Percentiles rank a stretch among this genome's conserved stretches.
phyloP scores from a whole-genome alignment of 2,797 vertebrate genomes.

The Numenius phaeopus region DNA sequence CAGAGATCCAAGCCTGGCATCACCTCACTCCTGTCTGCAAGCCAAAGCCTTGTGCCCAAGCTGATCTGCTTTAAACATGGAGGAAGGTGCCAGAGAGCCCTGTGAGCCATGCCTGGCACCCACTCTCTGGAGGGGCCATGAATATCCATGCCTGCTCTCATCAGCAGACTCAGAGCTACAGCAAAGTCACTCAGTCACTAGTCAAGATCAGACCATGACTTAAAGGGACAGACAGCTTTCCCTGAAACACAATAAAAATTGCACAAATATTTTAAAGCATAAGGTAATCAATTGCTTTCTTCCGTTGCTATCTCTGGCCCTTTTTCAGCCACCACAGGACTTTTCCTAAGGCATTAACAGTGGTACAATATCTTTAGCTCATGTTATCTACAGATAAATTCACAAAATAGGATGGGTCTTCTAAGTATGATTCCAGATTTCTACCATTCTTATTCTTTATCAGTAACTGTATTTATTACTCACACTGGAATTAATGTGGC shows the following conservation, averaged over 20 bases:
- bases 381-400: not conserved
- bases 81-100: not conserved
- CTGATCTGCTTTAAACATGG: not conserved
- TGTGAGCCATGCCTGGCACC: rapidly evolving
- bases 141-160: rapidly evolving
- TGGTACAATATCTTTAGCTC: not conserved
- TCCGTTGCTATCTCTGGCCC: not conserved
- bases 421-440: not conserved
- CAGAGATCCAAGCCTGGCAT: rapidly evolving
- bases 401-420: not conserved
- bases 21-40: not conserved
- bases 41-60: not conserved
- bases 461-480: not conserved
- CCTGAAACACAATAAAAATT: not conserved
- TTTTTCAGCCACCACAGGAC: not conserved
- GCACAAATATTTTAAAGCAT: not conserved
- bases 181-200: not conserved
- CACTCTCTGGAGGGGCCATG: not conserved
- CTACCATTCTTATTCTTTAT: not conserved
- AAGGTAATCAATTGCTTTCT: not conserved
- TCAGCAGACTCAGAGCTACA: not conserved
- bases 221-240: not conserved
- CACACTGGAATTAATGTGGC: not conserved
- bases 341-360: not conserved
- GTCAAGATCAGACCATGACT: not conserved